A percentile compares a stretch with the other conserved stretches of the same genome.
Evolutionary conservation across 2,888 invertebrate species (phyloP).

Genomic region (Troides aeacus): DNA sequence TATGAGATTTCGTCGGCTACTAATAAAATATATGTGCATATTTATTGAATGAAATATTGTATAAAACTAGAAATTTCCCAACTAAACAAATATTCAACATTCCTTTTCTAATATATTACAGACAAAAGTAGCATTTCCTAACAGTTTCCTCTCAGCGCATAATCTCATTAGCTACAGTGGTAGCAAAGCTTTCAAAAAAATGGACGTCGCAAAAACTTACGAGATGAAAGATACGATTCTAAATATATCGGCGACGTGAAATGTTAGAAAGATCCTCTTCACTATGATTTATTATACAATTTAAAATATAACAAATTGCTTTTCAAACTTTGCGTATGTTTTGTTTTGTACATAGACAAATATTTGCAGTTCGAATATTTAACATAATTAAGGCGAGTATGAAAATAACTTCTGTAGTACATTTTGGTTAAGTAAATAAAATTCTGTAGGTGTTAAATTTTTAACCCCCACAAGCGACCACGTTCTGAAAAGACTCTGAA

Average conservation of each 20-base stretch:
- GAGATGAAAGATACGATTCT: slow-evolving; percentile 72
- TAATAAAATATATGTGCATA: too few species aligned
- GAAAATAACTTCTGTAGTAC: too few species aligned
- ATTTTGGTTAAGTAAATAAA: too few species aligned
- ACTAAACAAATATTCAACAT: too few species aligned
- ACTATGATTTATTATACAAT: slow-evolving; percentile 64
- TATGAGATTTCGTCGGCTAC: too few species aligned
- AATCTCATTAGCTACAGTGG: slow-evolving; percentile 66
- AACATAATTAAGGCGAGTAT: too few species aligned
- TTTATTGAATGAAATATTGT: too few species aligned
- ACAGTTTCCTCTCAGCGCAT: slow-evolving; percentile 27
- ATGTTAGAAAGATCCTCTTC: slow-evolving; percentile 62
- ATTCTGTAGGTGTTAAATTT: too few species aligned
- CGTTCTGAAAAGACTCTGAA: too few species aligned
- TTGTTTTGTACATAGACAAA: slow-evolving; percentile 22
- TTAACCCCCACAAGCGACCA: too few species aligned
- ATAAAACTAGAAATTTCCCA: too few species aligned
- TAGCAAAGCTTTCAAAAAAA: slow-evolving; percentile 56
- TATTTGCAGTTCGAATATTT: slow-evolving; percentile 13
- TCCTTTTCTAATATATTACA: neutral
- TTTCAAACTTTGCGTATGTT: slow-evolving; percentile 46
- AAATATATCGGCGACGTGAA: slow-evolving; percentile 74
- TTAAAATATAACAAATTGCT: slow-evolving; percentile 72
- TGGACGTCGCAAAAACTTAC: slow-evolving; percentile 54
- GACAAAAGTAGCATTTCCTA: slow-evolving; percentile 1